Base-by-base conservation (phyloP, 2,797 vertebrate genomes). In the Philypnodon macrostomus region DNA sequence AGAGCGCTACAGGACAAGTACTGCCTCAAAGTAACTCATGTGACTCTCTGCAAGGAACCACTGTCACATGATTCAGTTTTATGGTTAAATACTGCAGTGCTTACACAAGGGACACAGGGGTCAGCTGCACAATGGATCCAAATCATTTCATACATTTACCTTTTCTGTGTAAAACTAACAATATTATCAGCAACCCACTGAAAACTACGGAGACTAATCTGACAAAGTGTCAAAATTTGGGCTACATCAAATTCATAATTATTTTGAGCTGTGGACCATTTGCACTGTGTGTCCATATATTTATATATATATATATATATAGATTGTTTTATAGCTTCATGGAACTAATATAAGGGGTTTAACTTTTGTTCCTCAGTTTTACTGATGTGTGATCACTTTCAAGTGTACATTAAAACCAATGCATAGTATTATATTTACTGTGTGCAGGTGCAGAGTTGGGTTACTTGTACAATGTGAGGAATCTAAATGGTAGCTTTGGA, bases 371-470 rank as follows among this genome's bases (percentile, higher is more conserved):
- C 9, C n/a, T 5, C 18, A 39, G 7, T 39, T 7, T 5, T 19
- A 38, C 34, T 39, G 21, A 3, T 39, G 37, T 14, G 23, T 24
- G 12, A 4, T n/a, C 19, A 17, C 11, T 10, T 23, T 23, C 2
- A 45, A 14, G 30, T 16, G 30, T 4, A n/a, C n/a, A n/a, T n/a
- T n/a, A 24, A 11, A 48, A 57, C 62, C 50, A 45, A 53, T 6
- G 58, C 32, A 66, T 55, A 53, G 47, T 52, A 61, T 63, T 24
- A 9, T 42, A n/a, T 50, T n/a, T 2, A 18, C 16, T 29, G 27
- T 14, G 16, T 9, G 12, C 3, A 12, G 7, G n/a, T 32, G 13
- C 14, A 18, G 3, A 48, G 24, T 46, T 49, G 21, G 44, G 4
- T 16, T 27, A 27, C 46, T 61, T 32, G n/a, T 38, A 44, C 45